phyloP scores from a whole-genome alignment of 2,113 vertebrate genomes.

The Pseudopodoces humilis region DNA sequence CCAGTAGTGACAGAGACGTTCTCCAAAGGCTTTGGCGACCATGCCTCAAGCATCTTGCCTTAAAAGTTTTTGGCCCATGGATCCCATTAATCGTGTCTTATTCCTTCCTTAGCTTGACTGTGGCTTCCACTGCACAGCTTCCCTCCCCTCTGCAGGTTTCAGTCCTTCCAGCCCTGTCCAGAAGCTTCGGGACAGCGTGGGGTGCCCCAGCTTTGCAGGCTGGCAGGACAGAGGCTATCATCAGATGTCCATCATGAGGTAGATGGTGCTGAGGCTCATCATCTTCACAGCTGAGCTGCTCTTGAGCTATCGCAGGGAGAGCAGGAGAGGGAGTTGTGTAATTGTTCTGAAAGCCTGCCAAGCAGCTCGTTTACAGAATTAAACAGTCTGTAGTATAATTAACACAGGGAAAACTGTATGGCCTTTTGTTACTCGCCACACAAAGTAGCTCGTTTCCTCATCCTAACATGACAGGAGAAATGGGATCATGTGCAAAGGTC shows the following conservation, averaged over 20 bases:
- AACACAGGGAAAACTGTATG: not conserved
- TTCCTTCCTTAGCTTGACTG: not conserved
- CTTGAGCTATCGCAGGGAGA: accelerated
- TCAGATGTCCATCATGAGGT: accelerated
- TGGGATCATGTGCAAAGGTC: not conserved
- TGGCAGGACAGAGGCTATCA: not conserved
- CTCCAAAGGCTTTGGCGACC: accelerated
- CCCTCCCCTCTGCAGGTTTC: not conserved
- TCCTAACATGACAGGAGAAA: not conserved
- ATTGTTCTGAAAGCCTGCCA: conserved; percentile 33
- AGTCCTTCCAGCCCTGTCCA: accelerated
- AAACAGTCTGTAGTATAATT: conserved; percentile 7
- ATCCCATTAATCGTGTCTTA: not conserved
- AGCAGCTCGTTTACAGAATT: not conserved
- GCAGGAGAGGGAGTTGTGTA: not conserved
- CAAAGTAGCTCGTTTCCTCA: not conserved
- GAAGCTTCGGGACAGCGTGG: accelerated
- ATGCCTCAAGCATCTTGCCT: not conserved
- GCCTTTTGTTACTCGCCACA: not conserved
- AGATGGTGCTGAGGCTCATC: not conserved
- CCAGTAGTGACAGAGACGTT: not conserved
- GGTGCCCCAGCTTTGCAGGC: not conserved
- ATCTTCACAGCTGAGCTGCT: not conserved
- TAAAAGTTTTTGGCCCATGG: not conserved
- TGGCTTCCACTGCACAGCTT: not conserved